phyloP scores from a whole-genome alignment of 2,888 invertebrate genomes.

The Drosophila subquinaria region DNA sequence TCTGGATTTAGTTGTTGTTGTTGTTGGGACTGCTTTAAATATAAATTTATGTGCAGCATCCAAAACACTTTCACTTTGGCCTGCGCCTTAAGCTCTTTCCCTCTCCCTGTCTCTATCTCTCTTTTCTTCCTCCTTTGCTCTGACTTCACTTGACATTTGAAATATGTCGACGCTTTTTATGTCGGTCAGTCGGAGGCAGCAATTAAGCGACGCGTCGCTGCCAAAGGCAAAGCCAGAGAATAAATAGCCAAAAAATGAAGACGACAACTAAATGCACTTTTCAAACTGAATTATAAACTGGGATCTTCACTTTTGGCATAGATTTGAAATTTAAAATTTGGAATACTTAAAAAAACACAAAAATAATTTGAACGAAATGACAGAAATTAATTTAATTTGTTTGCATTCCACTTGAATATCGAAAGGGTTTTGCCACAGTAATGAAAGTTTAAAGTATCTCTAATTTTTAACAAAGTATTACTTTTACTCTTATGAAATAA shows the following conservation, averaged over 20 bases:
- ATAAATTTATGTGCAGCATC: slow-evolving; percentile 71
- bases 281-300: background rate
- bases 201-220: slow-evolving; percentile 62
- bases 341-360: no score
- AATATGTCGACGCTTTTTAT: slow-evolving; percentile 76
- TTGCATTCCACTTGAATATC: no score
- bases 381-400: no score
- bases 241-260: background rate
- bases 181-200: slow-evolving; percentile 60
- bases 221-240: slow-evolving; percentile 19
- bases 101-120: background rate
- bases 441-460: no score
- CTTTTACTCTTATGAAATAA: no score
- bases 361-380: no score
- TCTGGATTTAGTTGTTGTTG: slow-evolving; percentile 7
- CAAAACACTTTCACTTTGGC: slow-evolving; percentile 52
- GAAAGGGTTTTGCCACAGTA: no score
- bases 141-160: slow-evolving; percentile 64
- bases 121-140: slow-evolving; percentile 1
- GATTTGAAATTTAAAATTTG: no score
- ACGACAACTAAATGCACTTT: slow-evolving; percentile 24
- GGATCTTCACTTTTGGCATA: no score
- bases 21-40: slow-evolving; percentile 64
- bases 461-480: no score
- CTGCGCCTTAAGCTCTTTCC: slow-evolving; percentile 42